Evolutionary conservation across 2,888 invertebrate genomes (phyloP).

Genomic region (Eilema depressum): DNA sequence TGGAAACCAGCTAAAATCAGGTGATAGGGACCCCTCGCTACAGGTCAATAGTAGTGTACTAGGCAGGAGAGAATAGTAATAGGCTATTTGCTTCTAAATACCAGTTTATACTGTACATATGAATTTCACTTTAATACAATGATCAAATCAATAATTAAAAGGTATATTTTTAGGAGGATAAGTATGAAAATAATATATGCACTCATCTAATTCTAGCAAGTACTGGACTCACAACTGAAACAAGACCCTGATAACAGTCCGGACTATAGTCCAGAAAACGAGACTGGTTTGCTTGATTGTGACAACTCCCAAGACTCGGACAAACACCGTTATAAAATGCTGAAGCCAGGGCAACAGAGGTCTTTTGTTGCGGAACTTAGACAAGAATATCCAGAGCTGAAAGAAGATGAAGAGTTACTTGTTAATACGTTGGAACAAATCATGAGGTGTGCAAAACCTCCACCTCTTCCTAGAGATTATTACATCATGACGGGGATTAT

Average conservation of each 20-base stretch:
- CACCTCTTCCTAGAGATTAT: conserved; percentile 63
- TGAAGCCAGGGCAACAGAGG: conserved; percentile 50
- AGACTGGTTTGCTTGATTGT: background rate
- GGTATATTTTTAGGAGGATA: too few relatives aligned
- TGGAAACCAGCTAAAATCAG: too few relatives aligned
- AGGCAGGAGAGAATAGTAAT: too few relatives aligned
- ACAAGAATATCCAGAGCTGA: conserved; percentile 63
- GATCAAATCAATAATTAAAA: too few relatives aligned
- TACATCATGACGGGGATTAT: conserved; percentile 60
- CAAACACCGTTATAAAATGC: conserved; percentile 41
- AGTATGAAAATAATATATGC: background rate
- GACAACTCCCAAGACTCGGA: conserved; percentile 11
- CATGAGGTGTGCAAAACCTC: conserved; percentile 68
- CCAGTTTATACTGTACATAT: too few relatives aligned
- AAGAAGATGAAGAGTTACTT: conserved; percentile 58
- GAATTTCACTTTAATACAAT: too few relatives aligned
- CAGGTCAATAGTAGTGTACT: too few relatives aligned
- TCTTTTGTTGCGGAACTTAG: conserved; percentile 70
- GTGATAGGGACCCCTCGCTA: too few relatives aligned
- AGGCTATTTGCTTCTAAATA: too few relatives aligned
- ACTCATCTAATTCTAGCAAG: background rate
- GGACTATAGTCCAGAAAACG: conserved; percentile 12
- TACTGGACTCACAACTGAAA: conserved; percentile 21
- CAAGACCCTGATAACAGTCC: too few relatives aligned
- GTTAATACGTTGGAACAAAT: conserved; percentile 65